These are phyloP conservation scores for Corticium candelabrum DNA, from an alignment of 37 sponge, comb jelly and placozoan species.

Conservation along the genomic window DNA sequence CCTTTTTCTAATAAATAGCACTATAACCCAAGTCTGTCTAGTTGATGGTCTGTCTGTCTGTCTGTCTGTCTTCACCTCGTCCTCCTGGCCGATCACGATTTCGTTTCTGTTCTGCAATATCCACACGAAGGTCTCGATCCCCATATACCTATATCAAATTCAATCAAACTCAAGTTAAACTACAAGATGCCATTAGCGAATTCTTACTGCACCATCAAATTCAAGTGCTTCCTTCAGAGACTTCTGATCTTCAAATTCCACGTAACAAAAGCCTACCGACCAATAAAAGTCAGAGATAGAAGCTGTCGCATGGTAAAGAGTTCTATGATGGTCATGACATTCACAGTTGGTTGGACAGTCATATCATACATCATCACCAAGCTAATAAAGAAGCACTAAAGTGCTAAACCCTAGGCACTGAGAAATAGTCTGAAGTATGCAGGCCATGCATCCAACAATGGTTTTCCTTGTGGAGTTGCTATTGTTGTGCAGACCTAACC, in stretches of 20 bases:
- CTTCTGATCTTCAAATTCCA: slow-evolving; percentile 72
- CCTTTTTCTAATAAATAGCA: no score
- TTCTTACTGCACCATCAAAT: slow-evolving; percentile 75
- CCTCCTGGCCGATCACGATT: slow-evolving; percentile 47
- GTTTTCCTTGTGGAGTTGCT: no score
- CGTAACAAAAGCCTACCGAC: slow-evolving; percentile 69
- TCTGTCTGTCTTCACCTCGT: slow-evolving; percentile 18
- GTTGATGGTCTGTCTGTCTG: neutral
- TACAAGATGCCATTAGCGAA: neutral
- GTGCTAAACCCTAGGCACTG: no score
- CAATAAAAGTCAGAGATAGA: neutral
- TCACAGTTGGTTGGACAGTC: no score
- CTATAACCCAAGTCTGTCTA: no score
- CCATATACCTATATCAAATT: slow-evolving; percentile 34
- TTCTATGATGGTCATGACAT: no score
- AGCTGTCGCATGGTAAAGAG: neutral
- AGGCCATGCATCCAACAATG: no score
- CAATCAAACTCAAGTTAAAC: neutral
- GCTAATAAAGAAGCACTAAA: no score
- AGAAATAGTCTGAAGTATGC: no score
- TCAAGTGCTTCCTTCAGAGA: slow-evolving; percentile 75
- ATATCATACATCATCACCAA: no score
- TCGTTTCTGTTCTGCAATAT: slow-evolving; percentile 36
- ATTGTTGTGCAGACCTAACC: no score
- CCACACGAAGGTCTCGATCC: slow-evolving; percentile 42